Percentiles rank a stretch among this genome's conserved stretches.
Conservation (phyloP, 2,113 vertebrate genomes). For the Engraulis encrasicolus region DNA sequence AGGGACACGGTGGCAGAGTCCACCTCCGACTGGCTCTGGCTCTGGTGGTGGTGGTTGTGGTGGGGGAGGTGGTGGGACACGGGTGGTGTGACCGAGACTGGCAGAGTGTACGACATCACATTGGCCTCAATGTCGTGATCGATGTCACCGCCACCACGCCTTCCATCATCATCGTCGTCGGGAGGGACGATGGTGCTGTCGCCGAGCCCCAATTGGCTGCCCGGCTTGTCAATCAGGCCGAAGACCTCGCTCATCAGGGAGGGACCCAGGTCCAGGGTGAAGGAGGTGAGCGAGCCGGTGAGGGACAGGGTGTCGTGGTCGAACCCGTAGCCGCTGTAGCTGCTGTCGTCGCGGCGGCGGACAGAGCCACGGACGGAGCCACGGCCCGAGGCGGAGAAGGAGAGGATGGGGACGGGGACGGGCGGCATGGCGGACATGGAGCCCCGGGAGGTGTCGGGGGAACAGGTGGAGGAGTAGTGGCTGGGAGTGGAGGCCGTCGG, state of each 20-base stretch:
- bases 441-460: slow-evolving; percentile 62
- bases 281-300: slow-evolving; percentile 88
- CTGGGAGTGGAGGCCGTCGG: too few relatives aligned
- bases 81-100: background rate
- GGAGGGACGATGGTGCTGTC: background rate
- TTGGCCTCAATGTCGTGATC: slow-evolving; percentile 42
- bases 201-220: slow-evolving; percentile 49
- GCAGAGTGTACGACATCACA: slow-evolving; percentile 27
- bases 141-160: background rate
- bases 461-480: slow-evolving; percentile 69
- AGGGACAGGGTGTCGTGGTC: slow-evolving; percentile 74
- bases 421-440: slow-evolving; percentile 66
- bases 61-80: too few relatives aligned
- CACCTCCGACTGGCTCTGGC: slow-evolving; percentile 43
- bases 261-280: slow-evolving; percentile 93
- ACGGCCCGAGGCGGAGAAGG: slow-evolving; percentile 75
- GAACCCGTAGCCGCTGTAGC: slow-evolving; percentile 67
- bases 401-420: too few relatives aligned
- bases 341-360: too few relatives aligned
- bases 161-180: background rate
- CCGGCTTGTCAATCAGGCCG: slow-evolving; percentile 82
- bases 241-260: slow-evolving; percentile 95
- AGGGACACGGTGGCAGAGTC: slow-evolving; percentile 69
- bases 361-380: too few relatives aligned
- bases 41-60: background rate